phyloP scores from a whole-genome alignment of 37 sponge, comb jelly and placozoan species.

The Aplysina aerophoba region DNA sequence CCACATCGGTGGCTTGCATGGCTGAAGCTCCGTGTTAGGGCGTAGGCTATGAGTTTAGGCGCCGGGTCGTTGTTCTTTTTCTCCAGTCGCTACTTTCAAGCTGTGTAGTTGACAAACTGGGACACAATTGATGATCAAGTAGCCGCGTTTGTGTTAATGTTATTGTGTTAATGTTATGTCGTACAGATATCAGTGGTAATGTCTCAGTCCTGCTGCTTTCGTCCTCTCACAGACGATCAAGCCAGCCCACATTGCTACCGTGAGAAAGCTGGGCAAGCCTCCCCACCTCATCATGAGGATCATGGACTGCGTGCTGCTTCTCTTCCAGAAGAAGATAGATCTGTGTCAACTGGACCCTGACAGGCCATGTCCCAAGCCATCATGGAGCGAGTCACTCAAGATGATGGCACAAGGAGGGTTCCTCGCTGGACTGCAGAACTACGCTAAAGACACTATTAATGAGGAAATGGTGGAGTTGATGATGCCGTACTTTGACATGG shows the following conservation, averaged over 20 bases:
- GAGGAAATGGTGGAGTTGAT: conserved; percentile 98
- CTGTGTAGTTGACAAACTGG: no score
- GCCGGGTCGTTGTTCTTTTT: no score
- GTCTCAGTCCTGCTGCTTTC: not conserved
- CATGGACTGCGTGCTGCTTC: conserved; percentile 98
- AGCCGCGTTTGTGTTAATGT: no score
- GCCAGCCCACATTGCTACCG: conserved; percentile 95
- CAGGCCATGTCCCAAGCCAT: conserved; percentile 82
- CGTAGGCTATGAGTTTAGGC: no score
- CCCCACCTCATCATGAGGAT: conserved; percentile 99
- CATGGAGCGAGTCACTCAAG: conserved; percentile 97
- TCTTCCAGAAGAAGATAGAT: conserved; percentile 79
- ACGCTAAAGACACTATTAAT: conserved; percentile 96
- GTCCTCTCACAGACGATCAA: conserved; percentile 83
- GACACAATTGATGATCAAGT: no score
- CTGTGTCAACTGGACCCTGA: conserved; percentile 75
- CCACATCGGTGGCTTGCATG: no score
- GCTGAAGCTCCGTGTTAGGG: no score
- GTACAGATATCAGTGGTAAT: not conserved
- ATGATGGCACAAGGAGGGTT: conserved; percentile 94
- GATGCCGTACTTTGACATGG: conserved; percentile 94
- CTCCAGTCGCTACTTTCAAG: no score
- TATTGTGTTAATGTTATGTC: no score
- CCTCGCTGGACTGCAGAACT: conserved; percentile 85
- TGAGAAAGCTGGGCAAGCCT: conserved; percentile 95